Base-by-base conservation (phyloP, 2,113 vertebrate species). In the Pomatorhinus ruficollis region DNA sequence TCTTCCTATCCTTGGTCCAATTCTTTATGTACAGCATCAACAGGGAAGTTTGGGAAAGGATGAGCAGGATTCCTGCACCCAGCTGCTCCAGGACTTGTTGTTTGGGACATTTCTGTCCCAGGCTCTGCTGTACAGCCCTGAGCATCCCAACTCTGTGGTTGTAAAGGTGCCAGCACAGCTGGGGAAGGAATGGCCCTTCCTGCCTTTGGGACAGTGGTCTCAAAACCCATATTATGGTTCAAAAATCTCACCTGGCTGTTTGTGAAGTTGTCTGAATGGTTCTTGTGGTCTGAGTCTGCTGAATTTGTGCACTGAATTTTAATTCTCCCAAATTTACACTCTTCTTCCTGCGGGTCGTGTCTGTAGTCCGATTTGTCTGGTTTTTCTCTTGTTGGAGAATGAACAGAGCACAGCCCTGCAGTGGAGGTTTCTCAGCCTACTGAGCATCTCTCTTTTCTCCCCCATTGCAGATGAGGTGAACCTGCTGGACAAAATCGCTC, bases 381-480 rank as follows among this genome's bases (percentile, higher is more conserved):
- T 4, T 68, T 33, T 35, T 15, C 44, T 54, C 33, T 10, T 12
- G 4, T 0, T 39, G 40, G 22, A 52, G 11, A 57, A 16, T 0
- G 0, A 54, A 8, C n/a, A 50, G n/a, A 63, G 5, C 35, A 76
- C 49, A 66, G 40, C 22, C 8, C 44, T 83, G 22, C 2, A 18
- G 17, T 11, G 64, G 44, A 56, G 35, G 40, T 37, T 14, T 56
- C 64, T 94, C 56, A 71, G 47, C 35, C 74, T 45, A 3, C 31
- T 88, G 27, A 81, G 21, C 45, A 9, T 18, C n/a, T 95, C 30
- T 86, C 10, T 91, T 49, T 69, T 76, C 37, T 85, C 42, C 21
- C 25, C 13, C 21, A 6, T 25, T 4, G 10, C 97, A 99, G 99
- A 98, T 74, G 98, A 98, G 96, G 96, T 99, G 93, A 97, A 99